phyloP scores from a whole-genome alignment of 1,140 invertebrate species.

The Habropoda laboriosa region DNA sequence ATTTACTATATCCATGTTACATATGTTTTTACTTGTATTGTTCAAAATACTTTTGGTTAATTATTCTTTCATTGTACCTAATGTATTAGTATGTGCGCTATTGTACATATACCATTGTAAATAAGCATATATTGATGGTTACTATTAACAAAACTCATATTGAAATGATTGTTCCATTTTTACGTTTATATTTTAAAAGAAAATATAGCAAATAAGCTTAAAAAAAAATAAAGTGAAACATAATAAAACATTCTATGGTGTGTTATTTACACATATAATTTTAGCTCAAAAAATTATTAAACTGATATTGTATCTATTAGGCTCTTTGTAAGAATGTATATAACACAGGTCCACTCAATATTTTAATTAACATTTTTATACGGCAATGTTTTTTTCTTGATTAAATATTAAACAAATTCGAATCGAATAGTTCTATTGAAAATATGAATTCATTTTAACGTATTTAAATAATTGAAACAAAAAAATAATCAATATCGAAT shows the following conservation, averaged over 20 bases:
- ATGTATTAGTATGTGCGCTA: constrained; percentile 37
- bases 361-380: too few species aligned
- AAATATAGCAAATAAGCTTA: constrained; percentile 43
- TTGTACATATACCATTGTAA: constrained; percentile 60
- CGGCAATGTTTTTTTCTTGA: too few species aligned
- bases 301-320: too few species aligned
- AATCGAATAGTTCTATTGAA: too few species aligned
- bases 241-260: constrained; percentile 7
- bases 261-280: too few species aligned
- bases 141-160: constrained; percentile 62
- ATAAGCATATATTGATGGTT: constrained; percentile 57
- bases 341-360: too few species aligned
- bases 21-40: constrained; percentile 15
- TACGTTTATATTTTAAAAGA: constrained; percentile 71
- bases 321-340: too few species aligned
- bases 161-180: constrained; percentile 66
- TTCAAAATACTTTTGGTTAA: constrained; percentile 26
- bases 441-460: neutral
- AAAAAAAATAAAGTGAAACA: constrained; percentile 58
- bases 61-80: constrained; percentile 45
- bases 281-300: too few species aligned
- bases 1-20: constrained; percentile 17
- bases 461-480: neutral
- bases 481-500: neutral
- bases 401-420: too few species aligned